A percentile compares a stretch with the other conserved stretches of the same genome.
Evolutionary conservation across 2,113 vertebrate species (phyloP).

Genomic region (Syngnathus floridae): DNA sequence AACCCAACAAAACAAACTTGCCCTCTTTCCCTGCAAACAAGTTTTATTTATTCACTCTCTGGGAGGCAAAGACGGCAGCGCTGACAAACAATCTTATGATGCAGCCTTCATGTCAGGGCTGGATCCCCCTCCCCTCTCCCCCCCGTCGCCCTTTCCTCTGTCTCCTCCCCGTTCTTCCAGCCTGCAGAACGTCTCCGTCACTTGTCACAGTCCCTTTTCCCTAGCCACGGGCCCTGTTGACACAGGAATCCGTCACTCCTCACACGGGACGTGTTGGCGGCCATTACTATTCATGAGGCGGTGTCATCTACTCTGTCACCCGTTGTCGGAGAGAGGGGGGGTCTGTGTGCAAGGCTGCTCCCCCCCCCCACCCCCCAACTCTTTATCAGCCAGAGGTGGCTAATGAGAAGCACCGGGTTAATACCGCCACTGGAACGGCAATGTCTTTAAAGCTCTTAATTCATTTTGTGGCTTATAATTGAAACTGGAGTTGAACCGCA

Average conservation of each 20-base stretch:
- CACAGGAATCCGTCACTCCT: conserved; percentile 65
- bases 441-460: conserved; percentile 69
- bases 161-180: conserved; percentile 28
- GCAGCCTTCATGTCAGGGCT: conserved; percentile 56
- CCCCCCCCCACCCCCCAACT: conserved; percentile 41
- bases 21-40: conserved; percentile 48
- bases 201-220: conserved; percentile 54
- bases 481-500: conserved; percentile 60
- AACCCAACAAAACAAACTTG: conserved; percentile 45
- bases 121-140: conserved; percentile 19
- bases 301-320: conserved; percentile 68
- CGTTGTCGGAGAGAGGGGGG: conserved; percentile 50
- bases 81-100: conserved; percentile 65
- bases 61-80: conserved; percentile 48
- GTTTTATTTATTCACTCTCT: conserved; percentile 57
- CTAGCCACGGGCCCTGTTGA: conserved; percentile 61
- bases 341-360: conserved; percentile 54
- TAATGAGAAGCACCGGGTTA: conserved; percentile 71
- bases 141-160: background rate
- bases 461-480: conserved; percentile 67
- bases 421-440: conserved; percentile 64
- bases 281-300: conserved; percentile 71
- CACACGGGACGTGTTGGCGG: conserved; percentile 56
- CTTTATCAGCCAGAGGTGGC: conserved; percentile 69
- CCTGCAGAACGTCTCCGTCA: conserved; percentile 60